Percentiles rank a stretch among this genome's conserved stretches.
Conservation (phyloP, 2,888 invertebrate species). For the Amphimallon solstitiale region DNA sequence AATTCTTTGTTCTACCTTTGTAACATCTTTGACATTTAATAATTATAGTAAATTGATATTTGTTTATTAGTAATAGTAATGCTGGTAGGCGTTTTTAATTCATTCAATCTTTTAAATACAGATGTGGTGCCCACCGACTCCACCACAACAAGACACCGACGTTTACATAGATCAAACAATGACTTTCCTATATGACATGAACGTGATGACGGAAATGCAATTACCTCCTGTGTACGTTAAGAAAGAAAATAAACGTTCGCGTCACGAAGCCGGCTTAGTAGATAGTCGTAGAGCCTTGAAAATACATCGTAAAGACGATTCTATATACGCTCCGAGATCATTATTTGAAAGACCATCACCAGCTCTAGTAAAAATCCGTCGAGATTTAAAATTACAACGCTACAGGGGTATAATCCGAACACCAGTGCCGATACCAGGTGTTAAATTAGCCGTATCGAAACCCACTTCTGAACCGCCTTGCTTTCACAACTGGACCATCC, state of each 20-base stretch:
- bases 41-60: no score
- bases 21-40: no score
- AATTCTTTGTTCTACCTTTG: no score
- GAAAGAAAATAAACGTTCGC: conserved; percentile 78
- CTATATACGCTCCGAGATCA: conserved; percentile 80
- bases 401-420: conserved; percentile 68
- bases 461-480: conserved; percentile 71
- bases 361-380: conserved; percentile 77
- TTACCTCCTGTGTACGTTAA: conserved; percentile 84
- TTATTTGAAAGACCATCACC: conserved; percentile 84
- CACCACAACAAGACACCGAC: conserved; percentile 92
- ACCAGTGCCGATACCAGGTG: conserved; percentile 65
- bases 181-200: conserved; percentile 85
- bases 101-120: conserved; percentile 59
- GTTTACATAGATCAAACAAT: conserved; percentile 88
- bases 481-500: conserved; percentile 87
- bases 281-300: conserved; percentile 70
- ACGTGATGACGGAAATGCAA: conserved; percentile 79
- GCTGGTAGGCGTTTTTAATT: not conserved
- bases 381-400: conserved; percentile 81
- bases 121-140: conserved; percentile 98
- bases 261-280: conserved; percentile 71
- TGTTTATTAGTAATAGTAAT: not conserved
- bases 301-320: conserved; percentile 74
- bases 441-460: conserved; percentile 65